A percentile compares a stretch with the other conserved stretches of the same genome.
Conservation (phyloP, 2,797 vertebrate genomes). For the Megaceryle alcyon region DNA sequence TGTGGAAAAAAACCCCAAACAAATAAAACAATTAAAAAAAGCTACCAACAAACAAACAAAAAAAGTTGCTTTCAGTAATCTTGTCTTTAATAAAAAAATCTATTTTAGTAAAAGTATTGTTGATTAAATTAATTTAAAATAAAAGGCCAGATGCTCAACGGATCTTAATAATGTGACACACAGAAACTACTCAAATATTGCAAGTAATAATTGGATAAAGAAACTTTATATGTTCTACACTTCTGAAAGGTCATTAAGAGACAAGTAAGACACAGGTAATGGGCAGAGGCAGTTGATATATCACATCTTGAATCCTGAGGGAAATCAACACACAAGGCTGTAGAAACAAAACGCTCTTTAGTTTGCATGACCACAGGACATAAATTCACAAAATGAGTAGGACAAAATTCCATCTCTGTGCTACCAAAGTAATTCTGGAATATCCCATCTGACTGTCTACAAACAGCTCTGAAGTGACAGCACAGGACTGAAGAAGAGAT, state of each 20-base stretch:
- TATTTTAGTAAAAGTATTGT: not conserved
- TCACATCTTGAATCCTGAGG: not conserved
- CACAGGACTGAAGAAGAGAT: not conserved
- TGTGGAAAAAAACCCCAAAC: not conserved
- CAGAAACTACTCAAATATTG: constrained; percentile 8
- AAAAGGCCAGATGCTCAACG: not conserved
- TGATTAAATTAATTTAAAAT: constrained; percentile 38
- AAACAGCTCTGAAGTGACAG: not conserved
- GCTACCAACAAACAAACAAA: not conserved
- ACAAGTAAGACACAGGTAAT: not conserved
- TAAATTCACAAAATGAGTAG: not conserved
- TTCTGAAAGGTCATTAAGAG: constrained; percentile 29
- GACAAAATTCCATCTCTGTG: not conserved
- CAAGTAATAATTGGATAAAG: constrained; percentile 14
- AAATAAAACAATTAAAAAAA: too few relatives aligned
- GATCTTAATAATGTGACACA: not conserved
- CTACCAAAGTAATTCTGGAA: not conserved
- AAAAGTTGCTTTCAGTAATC: not conserved
- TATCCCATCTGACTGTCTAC: not conserved
- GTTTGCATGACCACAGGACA: rapidly evolving
- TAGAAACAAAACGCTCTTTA: not conserved
- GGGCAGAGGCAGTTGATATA: not conserved
- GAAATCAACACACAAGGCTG: not conserved
- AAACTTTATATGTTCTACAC: not conserved
- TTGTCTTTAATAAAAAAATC: constrained; percentile 17